Percentiles rank a stretch among this genome's conserved stretches.
Conservation (phyloP, 1,140 invertebrate species). For the Drosophila tropicalis region DNA sequence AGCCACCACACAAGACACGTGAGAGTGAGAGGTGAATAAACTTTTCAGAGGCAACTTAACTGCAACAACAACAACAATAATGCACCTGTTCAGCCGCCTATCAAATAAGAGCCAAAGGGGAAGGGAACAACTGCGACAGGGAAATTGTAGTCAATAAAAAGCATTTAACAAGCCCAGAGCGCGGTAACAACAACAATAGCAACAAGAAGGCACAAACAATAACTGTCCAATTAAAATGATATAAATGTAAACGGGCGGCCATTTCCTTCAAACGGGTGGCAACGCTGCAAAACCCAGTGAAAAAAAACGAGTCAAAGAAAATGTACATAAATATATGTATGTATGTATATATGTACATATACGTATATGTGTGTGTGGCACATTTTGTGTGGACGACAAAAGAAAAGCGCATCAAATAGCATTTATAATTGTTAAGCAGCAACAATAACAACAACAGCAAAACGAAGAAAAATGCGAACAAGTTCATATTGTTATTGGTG, state of each 20-base stretch:
- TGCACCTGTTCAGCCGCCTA: conserved; percentile 57
- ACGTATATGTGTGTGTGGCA: conserved; percentile 8
- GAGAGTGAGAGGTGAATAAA: conserved; percentile 75
- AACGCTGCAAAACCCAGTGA: conserved; percentile 34
- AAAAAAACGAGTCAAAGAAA: conserved; percentile 40
- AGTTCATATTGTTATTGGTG: conserved; percentile 34
- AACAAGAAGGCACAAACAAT: conserved; percentile 49
- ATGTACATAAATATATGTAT: not conserved
- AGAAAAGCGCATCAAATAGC: conserved; percentile 67
- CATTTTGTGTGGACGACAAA: conserved; percentile 22
- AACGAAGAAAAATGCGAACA: conserved; percentile 45
- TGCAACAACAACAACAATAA: conserved; percentile 49
- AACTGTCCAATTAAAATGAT: conserved; percentile 71
- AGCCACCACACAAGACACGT: conserved; percentile 54
- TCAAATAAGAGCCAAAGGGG: conserved; percentile 9
- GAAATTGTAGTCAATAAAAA: conserved; percentile 41
- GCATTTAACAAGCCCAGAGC: conserved; percentile 30
- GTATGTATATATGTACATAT: not conserved
- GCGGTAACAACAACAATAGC: conserved; percentile 3
- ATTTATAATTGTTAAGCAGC: conserved; percentile 55
- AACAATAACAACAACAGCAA: conserved; percentile 40
- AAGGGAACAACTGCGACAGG: conserved; percentile 22
- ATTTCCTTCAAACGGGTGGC: conserved; percentile 43
- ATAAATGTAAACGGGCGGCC: conserved; percentile 44
- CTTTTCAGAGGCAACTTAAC: conserved; percentile 62